Conservation (phyloP, 2,888 invertebrate genomes). For the Dryomyza anilis region DNA sequence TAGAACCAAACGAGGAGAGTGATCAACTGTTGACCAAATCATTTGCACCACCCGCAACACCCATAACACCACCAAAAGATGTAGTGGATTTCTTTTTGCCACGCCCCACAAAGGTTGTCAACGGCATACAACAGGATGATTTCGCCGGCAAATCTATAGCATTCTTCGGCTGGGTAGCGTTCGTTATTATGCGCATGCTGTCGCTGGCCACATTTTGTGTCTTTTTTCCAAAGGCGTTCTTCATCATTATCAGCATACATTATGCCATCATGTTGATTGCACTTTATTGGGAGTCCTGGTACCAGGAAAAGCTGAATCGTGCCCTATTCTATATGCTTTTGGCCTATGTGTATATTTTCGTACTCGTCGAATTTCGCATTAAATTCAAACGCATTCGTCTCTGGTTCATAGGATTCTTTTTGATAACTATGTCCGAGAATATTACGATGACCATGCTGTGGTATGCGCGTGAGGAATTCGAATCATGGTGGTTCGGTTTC, state of each 20-base stretch:
- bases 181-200: constrained; percentile 73
- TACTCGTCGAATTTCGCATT: constrained; percentile 79
- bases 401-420: constrained; percentile 73
- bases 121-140: constrained; percentile 78
- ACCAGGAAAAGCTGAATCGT: constrained; percentile 63
- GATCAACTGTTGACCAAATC: constrained; percentile 33
- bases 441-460: constrained; percentile 73
- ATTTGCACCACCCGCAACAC: constrained; percentile 32
- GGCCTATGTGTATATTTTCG: constrained; percentile 75
- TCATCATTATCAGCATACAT: constrained; percentile 68
- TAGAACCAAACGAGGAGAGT: constrained; percentile 52
- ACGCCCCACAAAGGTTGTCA: constrained; percentile 63
- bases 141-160: constrained; percentile 71
- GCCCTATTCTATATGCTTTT: constrained; percentile 72
- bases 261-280: constrained; percentile 71
- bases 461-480: constrained; percentile 65
- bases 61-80: constrained; percentile 37
- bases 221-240: constrained; percentile 68
- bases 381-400: constrained; percentile 74
- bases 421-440: constrained; percentile 71
- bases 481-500: constrained; percentile 75
- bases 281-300: constrained; percentile 69
- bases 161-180: constrained; percentile 79
- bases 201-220: constrained; percentile 73
- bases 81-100: constrained; percentile 58